Base-by-base conservation (phyloP, 1,140 invertebrate genomes). In the Sarcophaga bullata region DNA sequence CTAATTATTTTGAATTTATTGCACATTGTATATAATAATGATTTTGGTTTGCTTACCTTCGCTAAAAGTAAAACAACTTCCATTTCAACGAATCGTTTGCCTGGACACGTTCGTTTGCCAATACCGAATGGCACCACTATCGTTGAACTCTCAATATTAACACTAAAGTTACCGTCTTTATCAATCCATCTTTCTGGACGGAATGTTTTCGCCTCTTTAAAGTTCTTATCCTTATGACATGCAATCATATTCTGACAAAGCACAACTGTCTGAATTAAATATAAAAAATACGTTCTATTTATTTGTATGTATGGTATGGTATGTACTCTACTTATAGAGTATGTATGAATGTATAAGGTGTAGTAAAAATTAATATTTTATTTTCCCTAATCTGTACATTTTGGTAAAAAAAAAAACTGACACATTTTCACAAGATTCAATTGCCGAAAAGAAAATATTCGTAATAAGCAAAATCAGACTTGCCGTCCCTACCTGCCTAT, bases 121-220 rank as follows among this genome's bases (percentile, higher is more conserved):
- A 94, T 92, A 0, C 98, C 98, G 91, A 98, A 99, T 0, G 97
- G 96, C 5, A 95, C 93, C 0, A 97, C 93, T 17, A 97, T 90
- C 48, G 91, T 92, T 8, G 86, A 86, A 25, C 90, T 87, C 10
- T 90, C 86, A 84, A 88, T 87, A 68, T 89, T 89, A 11, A 89
- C 90, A 25, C 90, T 86, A 11, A 90, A 85, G 48, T 89, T 86
- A 83, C 89, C 90, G n/a, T 89, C 85, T 6, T 90, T 88, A 48
- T 92, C 90, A 15, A 97, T 88, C 97, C 95, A 98, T 72, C 95
- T 92, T 90, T 97, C 96, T 8, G 97, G 97, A 11, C 92, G 87
- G 87, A 94, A 98, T 82, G 94, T 91, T 52, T 92, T 89, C 6
- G 97, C 94, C 73, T 95, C 91, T 83, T 92, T 92, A 90, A 96